Evolutionary conservation across 1,140 invertebrate species (phyloP).

Genomic region (Zophobas morio): DNA sequence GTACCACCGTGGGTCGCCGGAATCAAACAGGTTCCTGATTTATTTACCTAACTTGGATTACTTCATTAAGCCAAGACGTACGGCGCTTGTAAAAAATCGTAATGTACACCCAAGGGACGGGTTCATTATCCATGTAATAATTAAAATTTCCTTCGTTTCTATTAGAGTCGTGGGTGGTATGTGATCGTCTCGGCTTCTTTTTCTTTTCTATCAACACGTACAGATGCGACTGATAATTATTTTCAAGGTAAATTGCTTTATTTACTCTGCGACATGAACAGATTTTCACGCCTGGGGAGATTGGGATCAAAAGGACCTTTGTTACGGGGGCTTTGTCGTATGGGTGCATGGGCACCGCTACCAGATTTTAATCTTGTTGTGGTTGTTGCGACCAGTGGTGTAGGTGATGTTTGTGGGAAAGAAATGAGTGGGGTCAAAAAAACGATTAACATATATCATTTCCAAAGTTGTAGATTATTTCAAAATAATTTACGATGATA

Average conservation of each 20-base stretch:
- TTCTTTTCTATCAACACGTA: not conserved
- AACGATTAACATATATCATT: too few relatives aligned
- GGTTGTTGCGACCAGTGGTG: too few relatives aligned
- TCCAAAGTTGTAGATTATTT: too few relatives aligned
- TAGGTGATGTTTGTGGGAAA: too few relatives aligned
- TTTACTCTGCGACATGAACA: not conserved
- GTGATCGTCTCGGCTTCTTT: not conserved
- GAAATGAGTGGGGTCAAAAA: too few relatives aligned
- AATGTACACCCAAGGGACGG: not conserved
- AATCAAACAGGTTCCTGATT: not conserved
- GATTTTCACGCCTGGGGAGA: slow-evolving; percentile 6
- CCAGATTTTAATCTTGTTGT: too few relatives aligned
- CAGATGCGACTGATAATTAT: not conserved
- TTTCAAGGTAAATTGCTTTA: slow-evolving; percentile 11
- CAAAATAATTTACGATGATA: too few relatives aligned
- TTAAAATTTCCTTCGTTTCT: slow-evolving; percentile 5
- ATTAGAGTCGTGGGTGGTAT: slow-evolving; percentile 5
- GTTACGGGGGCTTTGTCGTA: slow-evolving; percentile 1
- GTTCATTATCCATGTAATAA: not conserved
- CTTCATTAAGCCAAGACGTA: not conserved
- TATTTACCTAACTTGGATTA: slow-evolving; percentile 2
- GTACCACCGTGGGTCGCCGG: not conserved
- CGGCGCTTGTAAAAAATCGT: not conserved
- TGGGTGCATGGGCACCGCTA: too few relatives aligned
- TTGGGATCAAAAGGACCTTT: slow-evolving; percentile 2